phyloP scores from a whole-genome alignment of 2,888 invertebrate genomes.

The Heliconius ethilla region DNA sequence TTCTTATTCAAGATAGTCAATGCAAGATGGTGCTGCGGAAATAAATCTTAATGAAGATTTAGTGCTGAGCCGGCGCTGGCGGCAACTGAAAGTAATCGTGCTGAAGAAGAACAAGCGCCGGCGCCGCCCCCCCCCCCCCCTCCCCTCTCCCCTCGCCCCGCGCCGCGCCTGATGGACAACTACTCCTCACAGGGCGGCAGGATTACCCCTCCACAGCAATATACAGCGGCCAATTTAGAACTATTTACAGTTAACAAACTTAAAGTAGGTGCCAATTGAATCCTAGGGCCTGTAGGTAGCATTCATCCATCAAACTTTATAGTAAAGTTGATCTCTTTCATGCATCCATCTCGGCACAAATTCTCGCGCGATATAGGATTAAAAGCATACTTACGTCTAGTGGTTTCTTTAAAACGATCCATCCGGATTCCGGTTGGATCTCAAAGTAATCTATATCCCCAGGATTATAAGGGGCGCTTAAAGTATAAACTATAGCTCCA shows the following conservation, averaged over 20 bases:
- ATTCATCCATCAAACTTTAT: conserved; percentile 81
- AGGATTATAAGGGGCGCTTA: conserved; percentile 94
- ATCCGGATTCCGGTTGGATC: conserved; percentile 97
- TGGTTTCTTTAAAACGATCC: conserved; percentile 97
- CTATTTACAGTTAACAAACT: conserved; percentile 79
- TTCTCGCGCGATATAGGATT: conserved; percentile 52
- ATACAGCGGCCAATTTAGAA: conserved; percentile 79
- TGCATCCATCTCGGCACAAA: conserved; percentile 69
- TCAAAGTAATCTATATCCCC: conserved; percentile 97
- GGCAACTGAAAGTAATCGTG: conserved; percentile 88
- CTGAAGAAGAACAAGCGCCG: conserved; percentile 86
- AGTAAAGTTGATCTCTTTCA: conserved; percentile 78
- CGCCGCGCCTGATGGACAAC: conserved; percentile 60
- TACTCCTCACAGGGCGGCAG: conserved; percentile 79
- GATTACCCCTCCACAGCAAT: conserved; percentile 79
- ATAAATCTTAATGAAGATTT: conserved; percentile 79
- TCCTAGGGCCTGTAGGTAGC: conserved; percentile 82
- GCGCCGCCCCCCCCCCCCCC: conserved; percentile 53
- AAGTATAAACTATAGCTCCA: conserved; percentile 95
- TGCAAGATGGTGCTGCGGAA: conserved; percentile 83
- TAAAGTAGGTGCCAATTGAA: conserved; percentile 81
- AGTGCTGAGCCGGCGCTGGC: conserved; percentile 80
- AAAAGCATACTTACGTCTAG: conserved; percentile 93
- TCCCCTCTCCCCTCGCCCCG: conserved; percentile 54
- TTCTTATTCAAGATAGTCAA: conserved; percentile 78